These are phyloP conservation scores for Cichladusa arquata DNA, from an alignment of 2,113 vertebrate genomes.

Conservation along the genomic window DNA sequence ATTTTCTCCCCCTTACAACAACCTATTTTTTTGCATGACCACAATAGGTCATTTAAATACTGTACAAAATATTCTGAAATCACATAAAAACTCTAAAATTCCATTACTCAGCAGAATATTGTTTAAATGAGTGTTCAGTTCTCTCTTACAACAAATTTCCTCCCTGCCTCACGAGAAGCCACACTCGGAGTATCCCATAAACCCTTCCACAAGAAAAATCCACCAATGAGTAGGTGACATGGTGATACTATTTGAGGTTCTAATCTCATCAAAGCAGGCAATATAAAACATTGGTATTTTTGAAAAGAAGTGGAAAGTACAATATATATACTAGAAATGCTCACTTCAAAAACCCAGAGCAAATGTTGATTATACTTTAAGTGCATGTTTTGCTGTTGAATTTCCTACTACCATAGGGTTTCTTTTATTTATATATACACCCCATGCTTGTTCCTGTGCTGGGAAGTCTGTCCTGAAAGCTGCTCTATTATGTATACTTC, in stretches of 20 bases:
- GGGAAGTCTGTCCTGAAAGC: background rate
- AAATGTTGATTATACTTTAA: background rate
- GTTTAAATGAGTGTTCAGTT: background rate
- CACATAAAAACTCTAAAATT: background rate
- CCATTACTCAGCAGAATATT: background rate
- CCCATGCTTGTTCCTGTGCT: background rate
- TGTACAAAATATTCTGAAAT: background rate
- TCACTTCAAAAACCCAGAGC: background rate
- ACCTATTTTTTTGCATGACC: background rate
- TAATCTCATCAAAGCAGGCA: background rate
- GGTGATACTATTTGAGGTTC: background rate
- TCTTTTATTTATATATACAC: background rate
- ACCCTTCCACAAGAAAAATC: background rate
- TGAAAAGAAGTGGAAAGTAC: background rate
- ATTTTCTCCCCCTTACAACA: background rate
- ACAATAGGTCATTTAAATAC: background rate
- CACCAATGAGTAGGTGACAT: fast-evolving
- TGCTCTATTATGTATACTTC: background rate
- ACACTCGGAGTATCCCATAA: background rate
- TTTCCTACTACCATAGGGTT: background rate
- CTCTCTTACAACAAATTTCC: background rate
- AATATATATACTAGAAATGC: background rate
- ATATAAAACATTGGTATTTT: background rate
- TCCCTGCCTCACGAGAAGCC: background rate
- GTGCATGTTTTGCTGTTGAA: background rate